A percentile compares a stretch with the other conserved stretches of the same genome.
phyloP scores from a whole-genome alignment of 2,888 invertebrate species.

The Trachelus iudaicus region DNA sequence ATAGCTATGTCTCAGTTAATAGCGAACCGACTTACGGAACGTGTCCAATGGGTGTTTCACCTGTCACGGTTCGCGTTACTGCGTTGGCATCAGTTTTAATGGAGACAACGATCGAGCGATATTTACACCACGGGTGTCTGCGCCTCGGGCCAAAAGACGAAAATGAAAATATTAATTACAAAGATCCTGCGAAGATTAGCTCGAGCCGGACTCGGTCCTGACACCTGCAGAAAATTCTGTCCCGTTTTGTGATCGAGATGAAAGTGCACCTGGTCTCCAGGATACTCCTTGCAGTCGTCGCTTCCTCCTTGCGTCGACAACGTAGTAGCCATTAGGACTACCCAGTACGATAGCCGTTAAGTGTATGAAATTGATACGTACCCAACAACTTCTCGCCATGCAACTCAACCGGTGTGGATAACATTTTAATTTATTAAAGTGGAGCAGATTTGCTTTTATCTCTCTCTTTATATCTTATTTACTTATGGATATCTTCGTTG shows the following conservation, averaged over 20 bases:
- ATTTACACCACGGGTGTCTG: background rate
- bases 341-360: background rate
- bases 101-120: background rate
- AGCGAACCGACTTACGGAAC: background rate
- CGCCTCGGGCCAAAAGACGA: constrained; percentile 5
- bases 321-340: background rate
- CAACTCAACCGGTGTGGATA: background rate
- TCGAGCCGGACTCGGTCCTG: constrained; percentile 15
- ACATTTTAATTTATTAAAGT: background rate
- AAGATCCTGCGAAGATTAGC: constrained; percentile 22
- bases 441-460: background rate
- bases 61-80: background rate
- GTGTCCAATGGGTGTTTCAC: constrained; percentile 2
- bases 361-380: background rate
- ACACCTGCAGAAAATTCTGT: constrained; percentile 29
- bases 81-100: background rate
- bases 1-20: background rate
- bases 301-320: background rate
- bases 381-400: background rate
- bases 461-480: background rate
- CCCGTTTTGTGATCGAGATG: constrained; percentile 19
- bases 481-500: background rate
- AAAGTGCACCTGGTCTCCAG: constrained; percentile 10
- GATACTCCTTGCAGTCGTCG: background rate
- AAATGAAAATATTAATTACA: constrained; percentile 23